These are phyloP conservation scores for Drosophila triauraria DNA, from an alignment of 1,140 invertebrate species.

Conservation along the genomic window DNA sequence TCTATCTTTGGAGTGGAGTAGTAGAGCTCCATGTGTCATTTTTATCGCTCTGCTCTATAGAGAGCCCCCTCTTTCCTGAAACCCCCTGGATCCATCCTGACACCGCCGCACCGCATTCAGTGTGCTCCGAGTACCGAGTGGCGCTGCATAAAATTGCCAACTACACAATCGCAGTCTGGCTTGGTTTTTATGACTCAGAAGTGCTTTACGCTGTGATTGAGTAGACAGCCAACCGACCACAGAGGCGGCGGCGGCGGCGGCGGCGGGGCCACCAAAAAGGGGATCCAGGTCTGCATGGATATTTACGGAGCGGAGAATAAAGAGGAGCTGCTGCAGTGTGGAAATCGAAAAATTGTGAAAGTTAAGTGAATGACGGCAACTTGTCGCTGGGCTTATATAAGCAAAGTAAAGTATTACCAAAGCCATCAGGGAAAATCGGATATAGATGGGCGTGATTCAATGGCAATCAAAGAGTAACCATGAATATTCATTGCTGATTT, in stretches of 20 bases:
- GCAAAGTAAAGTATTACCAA: not conserved
- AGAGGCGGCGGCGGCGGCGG: slow-evolving; percentile 3
- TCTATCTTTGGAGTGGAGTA: slow-evolving; percentile 6
- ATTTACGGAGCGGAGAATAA: slow-evolving; percentile 9
- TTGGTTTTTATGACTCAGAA: slow-evolving; percentile 55
- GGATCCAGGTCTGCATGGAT: slow-evolving; percentile 3
- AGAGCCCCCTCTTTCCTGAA: not conserved
- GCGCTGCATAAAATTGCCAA: slow-evolving; percentile 56
- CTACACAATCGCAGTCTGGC: slow-evolving; percentile 48
- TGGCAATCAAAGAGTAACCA: slow-evolving; percentile 26
- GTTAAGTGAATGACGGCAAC: slow-evolving; percentile 35
- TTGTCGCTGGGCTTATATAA: slow-evolving; percentile 33
- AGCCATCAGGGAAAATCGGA: slow-evolving; percentile 11
- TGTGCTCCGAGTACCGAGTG: slow-evolving; percentile 16
- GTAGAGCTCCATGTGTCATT: slow-evolving; percentile 51
- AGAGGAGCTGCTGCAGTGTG: slow-evolving; percentile 19
- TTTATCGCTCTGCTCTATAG: slow-evolving; percentile 39
- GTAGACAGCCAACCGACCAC: slow-evolving; percentile 41
- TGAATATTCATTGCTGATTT: slow-evolving; percentile 28
- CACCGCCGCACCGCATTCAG: not conserved
- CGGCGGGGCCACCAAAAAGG: not conserved
- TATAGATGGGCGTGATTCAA: slow-evolving; percentile 10
- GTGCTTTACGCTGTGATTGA: slow-evolving; percentile 53
- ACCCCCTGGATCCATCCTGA: not conserved
- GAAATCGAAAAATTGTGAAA: slow-evolving; percentile 45